Evolutionary conservation across 2,888 invertebrate species (phyloP), one percentile per base, ranked within the genome.

Genomic region (Oscheius sp.): DNA sequence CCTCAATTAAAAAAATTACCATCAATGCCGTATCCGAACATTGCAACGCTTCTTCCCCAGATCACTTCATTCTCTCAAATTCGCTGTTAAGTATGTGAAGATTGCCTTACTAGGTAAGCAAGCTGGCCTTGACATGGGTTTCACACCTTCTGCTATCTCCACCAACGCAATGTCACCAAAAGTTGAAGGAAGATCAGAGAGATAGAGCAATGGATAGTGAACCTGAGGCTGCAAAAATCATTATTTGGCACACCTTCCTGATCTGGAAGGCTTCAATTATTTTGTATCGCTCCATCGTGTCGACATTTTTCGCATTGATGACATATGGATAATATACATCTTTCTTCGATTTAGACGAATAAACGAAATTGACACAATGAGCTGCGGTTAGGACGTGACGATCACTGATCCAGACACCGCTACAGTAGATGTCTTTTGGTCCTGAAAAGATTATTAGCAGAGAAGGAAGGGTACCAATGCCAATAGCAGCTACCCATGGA

Each of bases 301-400:
- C 22, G 47, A 24, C 24, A 12, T 54, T 54, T 2, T 24, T 5
- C 4, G 54, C 36, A 17, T 54, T 54, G 33, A 54, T 54, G 8
- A 54, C 32, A 24, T 54, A 54, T 22, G 54, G 54, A n/a, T 33
- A 32, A 24, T 33, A 32, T 6, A 22, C 17, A 4, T 14, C n/a
- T 2, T 20, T 24, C 20, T n/a, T 6, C 5, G 24, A 24, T 20
- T 47, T 36, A 12, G 20, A 17, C 2, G 41, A n/a, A 24, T 32
- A 54, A 36, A 54, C 54, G 14, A 32, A 54, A 33, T 54, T 54
- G 33, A 54, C 33, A 33, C 54, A 54, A 17, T 54, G 54, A 33
- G 54, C 54, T 1, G 54, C 54, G 14, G 54, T 54, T 22, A 54
- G 17, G 14, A 54, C 17, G 33, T 54, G 54, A 2, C 54, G 32